These are phyloP conservation scores for Otocyon megalotis DNA, from an alignment of 2,113 vertebrate species.

Conservation along the genomic window DNA sequence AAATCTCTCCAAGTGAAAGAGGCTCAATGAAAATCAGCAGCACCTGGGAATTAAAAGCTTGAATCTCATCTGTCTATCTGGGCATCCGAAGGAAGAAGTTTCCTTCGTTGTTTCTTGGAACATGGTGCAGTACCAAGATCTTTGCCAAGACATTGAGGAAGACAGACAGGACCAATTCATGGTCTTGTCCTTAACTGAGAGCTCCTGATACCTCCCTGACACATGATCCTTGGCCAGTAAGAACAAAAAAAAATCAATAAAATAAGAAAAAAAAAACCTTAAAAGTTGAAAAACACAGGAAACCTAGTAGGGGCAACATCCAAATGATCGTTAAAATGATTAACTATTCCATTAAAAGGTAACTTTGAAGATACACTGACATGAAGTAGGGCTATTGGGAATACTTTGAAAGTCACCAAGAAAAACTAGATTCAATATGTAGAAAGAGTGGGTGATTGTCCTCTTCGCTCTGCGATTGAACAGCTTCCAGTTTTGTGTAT, in stretches of 20 bases:
- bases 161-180: background rate
- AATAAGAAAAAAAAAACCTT: background rate
- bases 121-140: background rate
- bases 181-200: background rate
- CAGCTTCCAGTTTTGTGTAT: background rate
- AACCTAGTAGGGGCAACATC: background rate
- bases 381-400: background rate
- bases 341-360: slow-evolving; percentile 37
- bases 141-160: slow-evolving; percentile 29
- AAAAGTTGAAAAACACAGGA: slow-evolving; percentile 16
- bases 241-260: background rate
- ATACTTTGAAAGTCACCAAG: slow-evolving; percentile 54
- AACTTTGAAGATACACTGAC: background rate
- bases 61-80: slow-evolving; percentile 17
- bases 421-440: slow-evolving; percentile 32
- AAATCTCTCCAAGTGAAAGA: slow-evolving; percentile 43
- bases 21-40: slow-evolving; percentile 33
- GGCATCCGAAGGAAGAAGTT: slow-evolving; percentile 2
- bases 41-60: slow-evolving; percentile 33
- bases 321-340: slow-evolving; percentile 40
- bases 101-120: slow-evolving; percentile 48
- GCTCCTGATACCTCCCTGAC: background rate
- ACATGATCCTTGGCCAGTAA: background rate
- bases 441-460: background rate
- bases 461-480: background rate